A percentile compares a stretch with the other conserved stretches of the same genome.
Conservation (phyloP, 2,888 invertebrate species). For the Chaetogeoica ovagalla region DNA sequence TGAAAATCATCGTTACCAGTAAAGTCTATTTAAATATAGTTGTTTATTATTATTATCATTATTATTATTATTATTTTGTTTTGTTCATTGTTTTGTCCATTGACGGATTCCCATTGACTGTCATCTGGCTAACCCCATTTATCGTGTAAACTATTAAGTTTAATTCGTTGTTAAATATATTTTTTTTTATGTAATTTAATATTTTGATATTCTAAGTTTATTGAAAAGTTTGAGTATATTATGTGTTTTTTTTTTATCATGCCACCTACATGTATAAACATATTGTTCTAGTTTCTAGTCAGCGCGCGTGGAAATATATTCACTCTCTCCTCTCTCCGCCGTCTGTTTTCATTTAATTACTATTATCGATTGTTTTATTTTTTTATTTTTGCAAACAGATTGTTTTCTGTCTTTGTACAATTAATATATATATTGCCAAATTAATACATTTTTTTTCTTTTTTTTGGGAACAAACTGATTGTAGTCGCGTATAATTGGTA, state of each 20-base stretch:
- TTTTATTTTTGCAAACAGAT: neutral
- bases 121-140: slow-evolving; percentile 6
- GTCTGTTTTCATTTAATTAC: slow-evolving; percentile 44
- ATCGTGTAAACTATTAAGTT: slow-evolving; percentile 15
- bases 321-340: slow-evolving; percentile 40
- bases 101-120: neutral
- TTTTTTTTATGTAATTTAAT: slow-evolving; percentile 43
- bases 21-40: slow-evolving; percentile 40
- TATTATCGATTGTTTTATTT: slow-evolving; percentile 23
- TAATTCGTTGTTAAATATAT: slow-evolving; percentile 30
- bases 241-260: slow-evolving; percentile 19
- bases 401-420: neutral
- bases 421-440: slow-evolving; percentile 3
- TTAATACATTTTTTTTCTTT: neutral
- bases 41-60: no score
- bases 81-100: slow-evolving; percentile 31
- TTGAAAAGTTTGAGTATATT: neutral
- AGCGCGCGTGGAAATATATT: slow-evolving; percentile 32
- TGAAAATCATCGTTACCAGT: slow-evolving; percentile 49
- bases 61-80: slow-evolving; percentile 37
- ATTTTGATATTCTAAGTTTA: slow-evolving; percentile 37
- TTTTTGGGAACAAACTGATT: neutral
- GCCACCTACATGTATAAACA: slow-evolving; percentile 44
- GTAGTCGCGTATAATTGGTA: neutral
- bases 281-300: slow-evolving; percentile 51